phyloP scores from a whole-genome alignment of 1,140 invertebrate species.

The Hirudo medicinalis region DNA sequence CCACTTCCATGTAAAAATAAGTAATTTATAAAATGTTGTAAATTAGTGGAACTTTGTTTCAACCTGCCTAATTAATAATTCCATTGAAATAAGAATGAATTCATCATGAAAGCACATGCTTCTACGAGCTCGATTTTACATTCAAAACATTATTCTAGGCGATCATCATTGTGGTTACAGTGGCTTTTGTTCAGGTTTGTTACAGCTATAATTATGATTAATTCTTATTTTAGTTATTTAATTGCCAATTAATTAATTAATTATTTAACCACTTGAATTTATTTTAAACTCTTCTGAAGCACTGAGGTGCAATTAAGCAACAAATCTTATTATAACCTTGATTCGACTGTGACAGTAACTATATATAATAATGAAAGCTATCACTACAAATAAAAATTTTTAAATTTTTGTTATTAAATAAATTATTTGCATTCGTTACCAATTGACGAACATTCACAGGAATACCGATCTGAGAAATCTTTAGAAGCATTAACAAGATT shows the following conservation, averaged over 20 bases:
- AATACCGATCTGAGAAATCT: conserved; percentile 99
- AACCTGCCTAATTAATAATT: not conserved
- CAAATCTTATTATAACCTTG: too few species aligned
- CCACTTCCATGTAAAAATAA: too few species aligned
- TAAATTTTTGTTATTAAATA: too few species aligned
- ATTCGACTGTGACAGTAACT: too few species aligned
- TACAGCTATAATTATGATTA: too few species aligned
- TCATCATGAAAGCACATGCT: not conserved
- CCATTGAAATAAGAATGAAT: not conserved
- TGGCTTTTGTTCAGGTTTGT: conserved; percentile 80
- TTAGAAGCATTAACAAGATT: conserved; percentile 93
- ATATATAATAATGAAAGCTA: too few species aligned
- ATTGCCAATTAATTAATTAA: too few species aligned
- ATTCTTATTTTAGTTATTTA: not conserved
- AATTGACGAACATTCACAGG: conserved; percentile 40
- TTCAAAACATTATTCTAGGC: conserved; percentile 46
- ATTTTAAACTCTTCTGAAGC: not conserved
- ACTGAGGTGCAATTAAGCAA: not conserved
- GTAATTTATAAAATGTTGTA: too few species aligned
- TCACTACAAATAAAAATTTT: too few species aligned
- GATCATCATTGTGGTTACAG: conserved; percentile 90
- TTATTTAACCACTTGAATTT: too few species aligned
- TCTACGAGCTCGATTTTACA: not conserved
- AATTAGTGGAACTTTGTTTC: not conserved
- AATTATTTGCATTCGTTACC: too few species aligned